Evolutionary conservation across 1,140 invertebrate genomes (phyloP), one percentile per base, ranked within the genome.

Genomic region (Ceratina australensis): DNA sequence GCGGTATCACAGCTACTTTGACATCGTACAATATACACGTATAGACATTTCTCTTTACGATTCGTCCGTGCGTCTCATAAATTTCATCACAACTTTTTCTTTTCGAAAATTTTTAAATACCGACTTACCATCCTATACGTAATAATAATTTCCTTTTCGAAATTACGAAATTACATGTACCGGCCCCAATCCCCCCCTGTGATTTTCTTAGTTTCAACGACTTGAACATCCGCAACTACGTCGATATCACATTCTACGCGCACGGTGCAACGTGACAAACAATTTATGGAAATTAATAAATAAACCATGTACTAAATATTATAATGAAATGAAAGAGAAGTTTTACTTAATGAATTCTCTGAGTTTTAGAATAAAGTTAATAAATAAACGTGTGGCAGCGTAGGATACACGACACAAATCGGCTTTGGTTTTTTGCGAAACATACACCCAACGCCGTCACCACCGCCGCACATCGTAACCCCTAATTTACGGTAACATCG

Each of bases 401-500:
- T 52, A 74, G 81, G 72, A 83, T 64, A 66, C 79, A 67, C 77
- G 69, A 83, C 74, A 79, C 72, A 63, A 71, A 68, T 80, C 75
- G 61, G 73, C 78, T 83, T 87, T 86, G 82, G 79, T 88, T 89
- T 79, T n/a, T 85, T 81, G 78, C 86, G 85, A 85, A 84, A 84
- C n/a, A n/a, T 79, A 87, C 78, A 87, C 73, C 65, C 78, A n/a
- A n/a, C n/a, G n/a, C n/a, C n/a, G n/a, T n/a, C n/a, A n/a, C n/a
- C n/a, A n/a, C n/a, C n/a, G n/a, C n/a, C n/a, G n/a, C n/a, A n/a
- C n/a, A 86, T 71, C 79, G 84, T 67, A 84, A 86, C 76, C 71
- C 79, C 80, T 87, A 81, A 84, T 87, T 42, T 85, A 82, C 83
- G 83, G 84, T 82, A 89, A 89, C 85, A 78, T 80, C 86, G 80